phyloP scores from a whole-genome alignment of 2,888 invertebrate species.

The Ischnura elegans region DNA sequence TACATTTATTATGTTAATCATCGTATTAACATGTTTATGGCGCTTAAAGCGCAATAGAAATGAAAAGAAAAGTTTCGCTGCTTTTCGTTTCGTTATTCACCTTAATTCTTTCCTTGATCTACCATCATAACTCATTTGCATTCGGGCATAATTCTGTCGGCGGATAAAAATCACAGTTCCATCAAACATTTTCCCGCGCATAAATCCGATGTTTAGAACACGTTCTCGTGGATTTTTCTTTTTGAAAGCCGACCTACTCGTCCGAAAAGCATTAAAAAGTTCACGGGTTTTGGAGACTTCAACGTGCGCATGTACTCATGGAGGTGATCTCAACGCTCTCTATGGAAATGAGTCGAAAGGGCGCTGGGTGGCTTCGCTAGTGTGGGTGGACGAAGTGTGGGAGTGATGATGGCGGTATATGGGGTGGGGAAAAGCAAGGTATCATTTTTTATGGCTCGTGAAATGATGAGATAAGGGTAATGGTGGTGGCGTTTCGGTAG shows the following conservation, averaged over 20 bases:
- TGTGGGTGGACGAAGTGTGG: not conserved
- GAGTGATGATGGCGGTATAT: not conserved
- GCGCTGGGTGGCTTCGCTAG: not conserved
- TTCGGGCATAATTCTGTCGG: no score
- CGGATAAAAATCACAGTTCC: not conserved
- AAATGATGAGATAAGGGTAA: no score
- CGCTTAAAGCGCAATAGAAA: no score
- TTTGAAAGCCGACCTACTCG: not conserved
- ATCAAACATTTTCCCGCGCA: not conserved
- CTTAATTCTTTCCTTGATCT: no score
- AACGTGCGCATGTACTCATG: not conserved
- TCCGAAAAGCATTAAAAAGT: not conserved
- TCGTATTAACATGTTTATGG: no score
- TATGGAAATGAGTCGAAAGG: slow-evolving; percentile 17
- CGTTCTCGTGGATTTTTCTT: not conserved
- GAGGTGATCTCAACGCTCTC: not conserved
- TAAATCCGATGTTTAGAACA: not conserved
- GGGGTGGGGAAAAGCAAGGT: not conserved
- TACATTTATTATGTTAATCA: no score
- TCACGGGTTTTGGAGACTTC: not conserved
- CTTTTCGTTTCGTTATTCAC: no score
- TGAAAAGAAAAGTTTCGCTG: no score
- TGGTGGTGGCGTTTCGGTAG: not conserved
- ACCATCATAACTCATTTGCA: no score
- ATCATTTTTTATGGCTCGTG: no score